Base-by-base conservation (phyloP, 2,113 vertebrate species). In the Rhizomys pruinosus region DNA sequence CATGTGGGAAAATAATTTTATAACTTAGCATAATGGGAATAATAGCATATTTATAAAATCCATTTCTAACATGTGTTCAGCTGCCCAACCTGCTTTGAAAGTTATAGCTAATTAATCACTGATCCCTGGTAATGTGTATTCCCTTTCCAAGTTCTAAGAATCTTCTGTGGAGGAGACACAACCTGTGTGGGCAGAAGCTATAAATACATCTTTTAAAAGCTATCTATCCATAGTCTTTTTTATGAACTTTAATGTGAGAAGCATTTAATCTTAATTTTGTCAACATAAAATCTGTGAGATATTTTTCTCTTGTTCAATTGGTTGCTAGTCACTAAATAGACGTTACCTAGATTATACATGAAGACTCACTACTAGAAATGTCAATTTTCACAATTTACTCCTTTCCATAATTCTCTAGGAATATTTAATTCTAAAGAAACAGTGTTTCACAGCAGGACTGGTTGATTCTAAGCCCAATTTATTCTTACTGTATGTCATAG, bases 361-460 rank as follows among this genome's bases (percentile, higher is more conserved):
- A 77, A 77, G 68, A 84, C n/a, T 20, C 55, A 77, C 47, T 42
- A 42, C 19, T 82, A 91, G 76, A 84, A 94, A 81, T 79, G 11
- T 1, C n/a, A 81, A 23, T 84, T 93, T 88, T 78, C 3, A 23
- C 44, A 90, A 82, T 89, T 76, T 91, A 47, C 3, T 87, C 25
- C 84, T 11, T 96, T 84, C 55, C 22, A 87, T 85, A 5, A 69
- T 85, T 93, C 47, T 91, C 90, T 23, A 87, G 32, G 37, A 94
- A 85, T 94, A 81, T 87, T 92, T 64, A 69, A 84, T 87, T 37
- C 88, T 90, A 93, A 92, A 92, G 92, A 97, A 93, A 79, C 64
- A 32, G 25, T 80, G n/a, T 91, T 81, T 94, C 91, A 52, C 68
- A 91, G 63, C 32, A 91, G 44, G 59, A 52, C 20, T 73, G 25